Evolutionary conservation across 2,888 invertebrate genomes (phyloP).

Genomic region (Allolobophora icterica): DNA sequence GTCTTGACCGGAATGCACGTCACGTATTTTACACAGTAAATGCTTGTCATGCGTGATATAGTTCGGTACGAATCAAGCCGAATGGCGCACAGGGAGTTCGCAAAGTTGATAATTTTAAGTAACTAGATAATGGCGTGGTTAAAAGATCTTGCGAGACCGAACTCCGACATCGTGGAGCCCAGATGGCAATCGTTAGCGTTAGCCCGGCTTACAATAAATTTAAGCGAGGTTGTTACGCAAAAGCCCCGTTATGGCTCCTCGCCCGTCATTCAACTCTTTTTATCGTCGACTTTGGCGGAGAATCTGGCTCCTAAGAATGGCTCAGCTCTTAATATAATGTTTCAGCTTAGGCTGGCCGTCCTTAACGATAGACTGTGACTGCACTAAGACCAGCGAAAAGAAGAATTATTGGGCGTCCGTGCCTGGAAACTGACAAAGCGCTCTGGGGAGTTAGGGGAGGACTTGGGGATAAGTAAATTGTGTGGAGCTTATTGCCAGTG

Average conservation of each 20-base stretch:
- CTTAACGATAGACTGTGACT: background rate
- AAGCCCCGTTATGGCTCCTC: background rate
- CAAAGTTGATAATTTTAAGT: background rate
- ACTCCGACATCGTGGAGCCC: background rate
- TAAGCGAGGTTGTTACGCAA: slow-evolving; percentile 9
- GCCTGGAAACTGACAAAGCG: background rate
- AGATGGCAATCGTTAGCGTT: background rate
- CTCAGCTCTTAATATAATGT: background rate
- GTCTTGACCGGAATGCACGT: background rate
- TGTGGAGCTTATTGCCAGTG: background rate
- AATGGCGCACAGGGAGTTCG: background rate
- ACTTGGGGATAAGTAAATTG: background rate
- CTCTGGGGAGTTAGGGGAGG: background rate
- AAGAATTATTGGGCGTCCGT: background rate
- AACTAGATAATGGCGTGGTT: background rate
- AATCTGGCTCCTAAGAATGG: background rate
- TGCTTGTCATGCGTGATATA: background rate
- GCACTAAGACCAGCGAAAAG: background rate
- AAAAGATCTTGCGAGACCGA: background rate
- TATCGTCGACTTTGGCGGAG: background rate
- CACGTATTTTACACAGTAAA: background rate
- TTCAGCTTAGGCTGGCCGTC: background rate
- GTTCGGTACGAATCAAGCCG: background rate
- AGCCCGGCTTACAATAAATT: background rate
- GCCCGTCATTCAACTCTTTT: background rate